Conservation (phyloP, 2,888 invertebrate genomes). For the Griposia aprilina region DNA sequence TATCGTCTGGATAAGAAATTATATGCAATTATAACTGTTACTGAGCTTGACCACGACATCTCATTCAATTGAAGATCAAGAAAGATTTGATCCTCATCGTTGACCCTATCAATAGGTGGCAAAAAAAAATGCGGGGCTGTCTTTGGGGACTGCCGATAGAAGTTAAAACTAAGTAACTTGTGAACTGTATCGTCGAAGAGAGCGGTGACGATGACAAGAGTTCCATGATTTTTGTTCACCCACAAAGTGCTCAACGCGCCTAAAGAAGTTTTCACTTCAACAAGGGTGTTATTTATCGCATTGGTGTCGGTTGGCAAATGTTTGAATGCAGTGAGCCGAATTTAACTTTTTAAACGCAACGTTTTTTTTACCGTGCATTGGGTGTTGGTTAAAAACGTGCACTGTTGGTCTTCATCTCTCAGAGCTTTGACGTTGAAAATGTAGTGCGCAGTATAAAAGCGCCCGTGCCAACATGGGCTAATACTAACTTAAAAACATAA, state of each 20-base stretch:
- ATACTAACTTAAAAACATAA: neutral
- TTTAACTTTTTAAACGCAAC: neutral
- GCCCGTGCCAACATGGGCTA: neutral
- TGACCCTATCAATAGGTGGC: too few relatives aligned
- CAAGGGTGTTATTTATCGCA: neutral
- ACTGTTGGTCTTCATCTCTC: neutral
- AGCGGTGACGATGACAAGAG: too few relatives aligned
- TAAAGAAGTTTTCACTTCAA: too few relatives aligned
- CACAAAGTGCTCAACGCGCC: too few relatives aligned
- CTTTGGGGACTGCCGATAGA: too few relatives aligned
- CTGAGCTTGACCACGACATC: neutral
- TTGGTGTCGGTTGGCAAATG: neutral
- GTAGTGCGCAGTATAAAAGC: neutral
- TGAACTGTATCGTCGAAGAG: too few relatives aligned
- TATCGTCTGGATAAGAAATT: neutral
- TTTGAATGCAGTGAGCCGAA: neutral
- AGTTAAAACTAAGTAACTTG: too few relatives aligned
- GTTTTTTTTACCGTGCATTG: neutral
- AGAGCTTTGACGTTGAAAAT: neutral
- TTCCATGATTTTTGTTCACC: too few relatives aligned
- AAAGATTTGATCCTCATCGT: neutral
- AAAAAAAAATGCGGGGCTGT: too few relatives aligned
- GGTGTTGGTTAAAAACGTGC: neutral
- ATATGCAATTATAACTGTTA: neutral
- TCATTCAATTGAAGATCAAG: neutral